phyloP scores from a whole-genome alignment of 2,888 invertebrate species.

The Drosophila koepferae region DNA sequence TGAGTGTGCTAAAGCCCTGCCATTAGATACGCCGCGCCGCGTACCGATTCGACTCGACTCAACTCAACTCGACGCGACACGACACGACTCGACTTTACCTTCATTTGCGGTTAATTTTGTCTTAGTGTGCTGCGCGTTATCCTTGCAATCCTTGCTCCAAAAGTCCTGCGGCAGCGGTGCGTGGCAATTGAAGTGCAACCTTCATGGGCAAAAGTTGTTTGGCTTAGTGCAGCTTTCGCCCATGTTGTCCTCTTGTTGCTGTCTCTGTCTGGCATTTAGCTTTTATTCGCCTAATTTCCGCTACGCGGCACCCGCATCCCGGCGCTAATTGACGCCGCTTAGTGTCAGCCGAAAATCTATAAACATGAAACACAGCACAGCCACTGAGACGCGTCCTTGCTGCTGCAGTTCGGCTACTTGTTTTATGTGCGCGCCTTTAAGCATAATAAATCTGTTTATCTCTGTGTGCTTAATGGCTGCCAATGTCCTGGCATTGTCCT shows the following conservation, averaged over 20 bases:
- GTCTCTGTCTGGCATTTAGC: slow-evolving; percentile 29
- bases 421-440: slow-evolving; percentile 52
- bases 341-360: slow-evolving; percentile 70
- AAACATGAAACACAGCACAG: slow-evolving; percentile 49
- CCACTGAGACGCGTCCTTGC: slow-evolving; percentile 29
- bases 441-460: slow-evolving; percentile 79
- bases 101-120: slow-evolving; percentile 68
- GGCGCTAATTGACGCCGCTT: slow-evolving; percentile 69
- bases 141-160: slow-evolving; percentile 27
- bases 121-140: slow-evolving; percentile 31
- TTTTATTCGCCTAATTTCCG: slow-evolving; percentile 72
- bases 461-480: slow-evolving; percentile 59
- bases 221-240: slow-evolving; percentile 51
- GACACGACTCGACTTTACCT: slow-evolving; percentile 40
- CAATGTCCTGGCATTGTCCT: slow-evolving; percentile 63
- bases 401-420: neutral
- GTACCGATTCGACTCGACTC: slow-evolving; percentile 17
- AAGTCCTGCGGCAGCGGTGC: slow-evolving; percentile 39
- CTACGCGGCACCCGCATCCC: slow-evolving; percentile 48
- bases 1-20: slow-evolving; percentile 27
- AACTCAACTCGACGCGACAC: slow-evolving; percentile 29
- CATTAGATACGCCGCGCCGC: slow-evolving; percentile 20
- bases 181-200: slow-evolving; percentile 51
- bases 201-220: slow-evolving; percentile 33
- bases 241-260: slow-evolving; percentile 17